These are phyloP conservation scores for Leptopilina clavipes DNA, from an alignment of 1,140 invertebrate species.

Conservation along the genomic window DNA sequence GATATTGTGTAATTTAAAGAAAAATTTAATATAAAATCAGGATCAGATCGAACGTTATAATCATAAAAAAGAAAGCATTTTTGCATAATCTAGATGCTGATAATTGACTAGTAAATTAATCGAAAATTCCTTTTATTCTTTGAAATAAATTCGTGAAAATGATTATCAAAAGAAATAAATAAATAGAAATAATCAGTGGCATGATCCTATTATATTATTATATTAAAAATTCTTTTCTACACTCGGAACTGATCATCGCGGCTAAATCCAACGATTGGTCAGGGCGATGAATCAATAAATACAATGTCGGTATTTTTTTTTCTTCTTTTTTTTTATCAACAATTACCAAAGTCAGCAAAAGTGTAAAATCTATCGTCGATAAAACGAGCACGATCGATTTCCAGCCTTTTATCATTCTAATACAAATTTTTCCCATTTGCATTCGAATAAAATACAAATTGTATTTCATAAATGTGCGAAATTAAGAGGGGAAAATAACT, in stretches of 20 bases:
- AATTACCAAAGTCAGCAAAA: constrained; percentile 33
- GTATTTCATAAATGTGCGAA: too few relatives aligned
- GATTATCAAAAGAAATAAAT: neutral
- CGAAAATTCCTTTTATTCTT: too few relatives aligned
- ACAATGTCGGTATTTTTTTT: constrained; percentile 8
- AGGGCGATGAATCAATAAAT: neutral
- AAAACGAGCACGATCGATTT: constrained; percentile 12
- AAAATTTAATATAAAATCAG: constrained; percentile 17
- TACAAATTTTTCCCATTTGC: constrained; percentile 3
- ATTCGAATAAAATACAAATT: constrained; percentile 8
- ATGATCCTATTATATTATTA: constrained; percentile 6
- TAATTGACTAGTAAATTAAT: constrained; percentile 3
- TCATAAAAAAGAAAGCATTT: too few relatives aligned
- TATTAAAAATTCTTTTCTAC: constrained; percentile 12
- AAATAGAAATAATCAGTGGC: constrained; percentile 1
- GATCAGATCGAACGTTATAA: neutral
- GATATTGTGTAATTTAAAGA: neutral
- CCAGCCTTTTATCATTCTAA: constrained; percentile 28
- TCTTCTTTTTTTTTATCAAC: neutral
- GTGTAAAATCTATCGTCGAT: constrained; percentile 30
- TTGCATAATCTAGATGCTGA: neutral
- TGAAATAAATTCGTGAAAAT: too few relatives aligned
- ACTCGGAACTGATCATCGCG: constrained; percentile 23
- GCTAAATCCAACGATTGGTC: constrained; percentile 17
- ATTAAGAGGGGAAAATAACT: too few relatives aligned